These are phyloP conservation scores for Idaea biselata DNA, from an alignment of 2,888 invertebrate species.

Conservation along the genomic window DNA sequence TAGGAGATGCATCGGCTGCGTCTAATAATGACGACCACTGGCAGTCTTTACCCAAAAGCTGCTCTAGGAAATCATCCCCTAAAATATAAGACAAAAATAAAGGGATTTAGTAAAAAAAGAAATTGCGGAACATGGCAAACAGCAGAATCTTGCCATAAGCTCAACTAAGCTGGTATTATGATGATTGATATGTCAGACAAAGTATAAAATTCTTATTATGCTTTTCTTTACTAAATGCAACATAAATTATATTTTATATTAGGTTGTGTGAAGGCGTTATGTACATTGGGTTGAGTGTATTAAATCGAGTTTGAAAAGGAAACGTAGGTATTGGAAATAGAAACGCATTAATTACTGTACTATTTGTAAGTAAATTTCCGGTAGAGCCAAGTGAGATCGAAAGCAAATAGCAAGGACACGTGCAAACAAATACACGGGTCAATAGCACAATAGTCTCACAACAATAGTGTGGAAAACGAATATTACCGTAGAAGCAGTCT, in stretches of 20 bases:
- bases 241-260: too few species aligned
- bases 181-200: too few species aligned
- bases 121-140: background rate
- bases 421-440: constrained; percentile 45
- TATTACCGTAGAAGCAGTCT: constrained; percentile 65
- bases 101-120: too few species aligned
- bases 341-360: background rate
- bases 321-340: constrained; percentile 15
- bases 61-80: constrained; percentile 71
- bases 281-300: background rate
- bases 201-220: constrained; percentile 4
- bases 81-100: constrained; percentile 21
- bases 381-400: constrained; percentile 31
- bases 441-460: constrained; percentile 39
- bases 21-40: constrained; percentile 70
- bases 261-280: background rate
- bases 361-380: background rate
- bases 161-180: background rate
- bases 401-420: constrained; percentile 52
- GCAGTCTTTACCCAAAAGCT: constrained; percentile 63
- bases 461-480: constrained; percentile 45
- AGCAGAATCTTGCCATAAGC: background rate
- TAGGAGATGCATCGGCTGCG: constrained; percentile 70
- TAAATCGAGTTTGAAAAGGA: constrained; percentile 3
- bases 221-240: too few species aligned